Base-by-base conservation (phyloP, 2,797 vertebrate genomes). In the Euphonia xanthogaster region DNA sequence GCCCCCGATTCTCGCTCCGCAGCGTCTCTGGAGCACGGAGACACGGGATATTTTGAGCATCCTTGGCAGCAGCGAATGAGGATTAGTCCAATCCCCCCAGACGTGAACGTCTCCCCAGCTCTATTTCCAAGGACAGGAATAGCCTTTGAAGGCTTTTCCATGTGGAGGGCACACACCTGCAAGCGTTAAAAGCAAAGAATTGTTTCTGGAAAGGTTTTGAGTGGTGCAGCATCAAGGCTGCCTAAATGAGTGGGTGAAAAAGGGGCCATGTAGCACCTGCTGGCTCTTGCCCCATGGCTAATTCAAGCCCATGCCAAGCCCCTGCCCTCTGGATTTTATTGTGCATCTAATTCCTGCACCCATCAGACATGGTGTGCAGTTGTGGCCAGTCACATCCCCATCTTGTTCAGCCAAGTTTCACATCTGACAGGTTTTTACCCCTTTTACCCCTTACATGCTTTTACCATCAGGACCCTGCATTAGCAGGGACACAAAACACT, bases 341-440 rank as follows among this genome's bases (percentile, higher is more conserved):
- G 57, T 25, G 40, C 44, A 19, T 5, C 3, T 44, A 18, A 1
- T 4, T 66, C n/a, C 30, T 4, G 16, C 44, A 9, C 18, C 40
- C 76, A 25, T 5, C 66, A 51, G 77, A 39, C n/a, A 1, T 0
- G 0, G 42, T 1, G 17, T 12, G n/a, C 33, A 12, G 0, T 0
- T 35, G 47, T 4, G 25, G 18, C 18, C 65, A 15, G 70, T 21
- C 48, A 33, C 62, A 44, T 7, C 67, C 50, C n/a, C 78, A 12
- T 6, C 45, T 23, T 9, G 28, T 62, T 50, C 35, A 48, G 27
- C 17, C 9, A 27, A 31, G 13, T 21, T 45, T 42, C 62, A 47
- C 0, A 0, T 40, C 48, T 60, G 16, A 11, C 0, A 28, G 0
- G 4, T 13, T 57, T 57, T 61, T 27, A 57, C 10, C 19, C 48